Evolutionary conservation across 2,888 invertebrate genomes (phyloP).

Genomic region (Synanthedon tipuliformis): DNA sequence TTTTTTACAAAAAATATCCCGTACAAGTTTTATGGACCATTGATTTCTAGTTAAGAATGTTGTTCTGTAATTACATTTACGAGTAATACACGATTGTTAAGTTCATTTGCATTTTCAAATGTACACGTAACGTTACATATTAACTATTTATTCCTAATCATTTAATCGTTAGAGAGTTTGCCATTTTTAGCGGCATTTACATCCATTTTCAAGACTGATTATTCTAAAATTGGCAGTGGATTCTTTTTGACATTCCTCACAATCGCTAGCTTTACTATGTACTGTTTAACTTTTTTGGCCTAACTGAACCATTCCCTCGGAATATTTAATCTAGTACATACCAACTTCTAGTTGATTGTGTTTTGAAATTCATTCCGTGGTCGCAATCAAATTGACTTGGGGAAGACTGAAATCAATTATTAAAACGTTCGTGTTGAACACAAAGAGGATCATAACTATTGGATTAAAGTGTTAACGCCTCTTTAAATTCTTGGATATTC

Average conservation of each 20-base stretch:
- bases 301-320: too few species aligned
- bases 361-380: not conserved
- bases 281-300: too few species aligned
- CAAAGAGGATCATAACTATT: too few species aligned
- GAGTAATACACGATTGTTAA: not conserved
- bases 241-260: constrained; percentile 44
- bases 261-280: too few species aligned
- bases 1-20: constrained; percentile 56
- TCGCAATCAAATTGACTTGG: constrained; percentile 12
- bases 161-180: constrained; percentile 27
- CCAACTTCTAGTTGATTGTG: not conserved
- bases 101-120: constrained; percentile 4
- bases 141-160: constrained; percentile 53
- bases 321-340: too few species aligned
- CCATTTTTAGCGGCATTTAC: constrained; percentile 26
- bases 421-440: too few species aligned
- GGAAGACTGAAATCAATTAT: constrained; percentile 32
- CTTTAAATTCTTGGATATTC: too few species aligned
- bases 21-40: constrained; percentile 60
- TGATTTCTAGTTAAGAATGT: constrained; percentile 16
- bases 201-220: constrained; percentile 65
- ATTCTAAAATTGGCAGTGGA: constrained; percentile 52
- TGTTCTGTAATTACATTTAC: not conserved
- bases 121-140: constrained; percentile 36
- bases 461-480: too few species aligned